Conservation (phyloP, 2,888 invertebrate genomes). For the Tenthredo livida region DNA sequence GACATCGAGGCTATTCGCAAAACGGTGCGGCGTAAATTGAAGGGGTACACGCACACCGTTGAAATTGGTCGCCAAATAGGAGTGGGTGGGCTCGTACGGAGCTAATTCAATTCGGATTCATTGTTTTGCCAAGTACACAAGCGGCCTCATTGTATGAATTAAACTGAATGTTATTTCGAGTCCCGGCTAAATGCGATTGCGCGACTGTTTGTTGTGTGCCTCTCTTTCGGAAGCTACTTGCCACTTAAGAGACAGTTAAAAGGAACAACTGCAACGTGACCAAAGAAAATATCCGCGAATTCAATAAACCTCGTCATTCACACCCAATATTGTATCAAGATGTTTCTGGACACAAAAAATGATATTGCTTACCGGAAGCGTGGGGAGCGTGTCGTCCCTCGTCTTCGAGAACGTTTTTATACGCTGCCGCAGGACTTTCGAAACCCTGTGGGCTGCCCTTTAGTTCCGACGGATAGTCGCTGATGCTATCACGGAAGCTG, state of each 20-base stretch:
- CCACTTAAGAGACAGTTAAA: constrained; percentile 22
- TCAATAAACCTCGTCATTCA: not conserved
- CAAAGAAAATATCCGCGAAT: not conserved
- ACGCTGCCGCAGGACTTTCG: constrained; percentile 83
- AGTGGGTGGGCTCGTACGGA: constrained; percentile 40
- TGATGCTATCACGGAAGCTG: constrained; percentile 83
- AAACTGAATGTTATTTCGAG: constrained; percentile 45
- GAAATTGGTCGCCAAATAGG: constrained; percentile 21
- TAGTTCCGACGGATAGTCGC: constrained; percentile 85
- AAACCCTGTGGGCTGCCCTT: constrained; percentile 82
- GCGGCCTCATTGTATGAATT: constrained; percentile 35
- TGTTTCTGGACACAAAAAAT: not conserved
- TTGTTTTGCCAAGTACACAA: constrained; percentile 51
- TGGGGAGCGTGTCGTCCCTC: constrained; percentile 82
- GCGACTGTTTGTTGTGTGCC: not conserved
- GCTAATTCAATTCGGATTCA: constrained; percentile 53
- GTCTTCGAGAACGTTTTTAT: constrained; percentile 82
- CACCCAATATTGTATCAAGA: not conserved
- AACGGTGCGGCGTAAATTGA: constrained; percentile 32
- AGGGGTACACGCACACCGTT: constrained; percentile 28
- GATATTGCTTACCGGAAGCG: constrained; percentile 81
- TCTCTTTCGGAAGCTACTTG: not conserved
- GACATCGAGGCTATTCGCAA: not conserved
- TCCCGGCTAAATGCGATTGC: constrained; percentile 40
- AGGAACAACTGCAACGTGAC: constrained; percentile 25